Conservation (phyloP, 2,797 vertebrate species). For the Karalla daura region DNA sequence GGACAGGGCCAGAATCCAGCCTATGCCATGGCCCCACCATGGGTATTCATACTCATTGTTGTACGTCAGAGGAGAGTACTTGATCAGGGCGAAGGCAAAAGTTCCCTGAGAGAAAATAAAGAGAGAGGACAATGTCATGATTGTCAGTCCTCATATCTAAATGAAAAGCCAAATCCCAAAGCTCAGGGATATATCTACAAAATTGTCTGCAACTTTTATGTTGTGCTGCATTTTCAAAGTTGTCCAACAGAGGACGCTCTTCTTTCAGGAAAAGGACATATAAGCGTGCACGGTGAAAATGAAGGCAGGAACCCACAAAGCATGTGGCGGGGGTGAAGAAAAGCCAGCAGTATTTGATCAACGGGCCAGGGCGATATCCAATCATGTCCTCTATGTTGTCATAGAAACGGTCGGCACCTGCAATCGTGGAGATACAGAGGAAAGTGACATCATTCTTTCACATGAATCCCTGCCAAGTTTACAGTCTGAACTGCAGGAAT, state of each 20-base stretch:
- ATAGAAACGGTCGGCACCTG: constrained; percentile 94
- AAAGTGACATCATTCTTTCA: constrained; percentile 2
- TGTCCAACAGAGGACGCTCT: constrained; percentile 61
- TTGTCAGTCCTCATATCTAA: too few species aligned
- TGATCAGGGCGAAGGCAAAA: constrained; percentile 94
- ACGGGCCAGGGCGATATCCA: constrained; percentile 89
- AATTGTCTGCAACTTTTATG: too few species aligned
- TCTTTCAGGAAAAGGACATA: background rate
- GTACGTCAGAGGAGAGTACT: constrained; percentile 95
- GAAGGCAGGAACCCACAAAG: constrained; percentile 72
- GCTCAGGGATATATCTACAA: too few species aligned
- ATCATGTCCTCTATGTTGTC: constrained; percentile 98
- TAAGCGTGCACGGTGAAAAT: background rate
- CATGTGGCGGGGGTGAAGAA: constrained; percentile 95
- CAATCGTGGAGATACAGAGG: background rate
- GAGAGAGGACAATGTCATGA: background rate
- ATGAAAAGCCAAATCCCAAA: too few species aligned
- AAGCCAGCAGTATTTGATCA: constrained; percentile 97
- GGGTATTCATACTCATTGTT: constrained; percentile 96
- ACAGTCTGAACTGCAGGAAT: background rate
- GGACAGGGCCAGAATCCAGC: constrained; percentile 94
- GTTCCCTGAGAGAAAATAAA: constrained; percentile 86
- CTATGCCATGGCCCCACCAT: constrained; percentile 93
- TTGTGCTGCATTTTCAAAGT: constrained; percentile 26
- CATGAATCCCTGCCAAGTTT: background rate